phyloP scores from a whole-genome alignment of 2,113 vertebrate genomes.

The Suricata suricatta region DNA sequence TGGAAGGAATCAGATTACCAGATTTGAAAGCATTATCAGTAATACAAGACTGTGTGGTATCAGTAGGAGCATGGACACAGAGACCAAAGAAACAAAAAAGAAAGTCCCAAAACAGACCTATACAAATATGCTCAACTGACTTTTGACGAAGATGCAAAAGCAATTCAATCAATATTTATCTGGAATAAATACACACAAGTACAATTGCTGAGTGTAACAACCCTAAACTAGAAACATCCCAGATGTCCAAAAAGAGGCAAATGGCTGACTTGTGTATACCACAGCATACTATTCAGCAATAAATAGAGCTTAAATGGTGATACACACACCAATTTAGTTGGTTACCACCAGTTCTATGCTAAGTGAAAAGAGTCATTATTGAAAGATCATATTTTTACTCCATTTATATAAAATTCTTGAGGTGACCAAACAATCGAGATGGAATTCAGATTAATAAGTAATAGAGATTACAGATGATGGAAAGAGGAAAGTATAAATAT shows the following conservation, averaged over 20 bases:
- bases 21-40: not conserved
- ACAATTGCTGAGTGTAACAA: too few species aligned
- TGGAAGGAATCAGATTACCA: not conserved
- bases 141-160: not conserved
- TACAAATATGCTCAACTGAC: not conserved
- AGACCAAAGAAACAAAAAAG: not conserved
- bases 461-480: not conserved
- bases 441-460: not conserved
- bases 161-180: not conserved
- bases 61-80: not conserved
- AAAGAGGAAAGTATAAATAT: not conserved
- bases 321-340: not conserved
- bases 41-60: not conserved
- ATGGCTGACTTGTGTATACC: not conserved
- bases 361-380: not conserved
- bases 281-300: not conserved
- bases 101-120: not conserved
- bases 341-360: not conserved
- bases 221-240: not conserved
- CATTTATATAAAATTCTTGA: not conserved
- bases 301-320: not conserved
- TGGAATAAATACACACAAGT: too few species aligned
- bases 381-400: not conserved
- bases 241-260: not conserved
- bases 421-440: not conserved